A percentile compares a stretch with the other conserved stretches of the same genome.
Conservation (phyloP, 1,140 invertebrate genomes). For the Scaptomyza pallida region DNA sequence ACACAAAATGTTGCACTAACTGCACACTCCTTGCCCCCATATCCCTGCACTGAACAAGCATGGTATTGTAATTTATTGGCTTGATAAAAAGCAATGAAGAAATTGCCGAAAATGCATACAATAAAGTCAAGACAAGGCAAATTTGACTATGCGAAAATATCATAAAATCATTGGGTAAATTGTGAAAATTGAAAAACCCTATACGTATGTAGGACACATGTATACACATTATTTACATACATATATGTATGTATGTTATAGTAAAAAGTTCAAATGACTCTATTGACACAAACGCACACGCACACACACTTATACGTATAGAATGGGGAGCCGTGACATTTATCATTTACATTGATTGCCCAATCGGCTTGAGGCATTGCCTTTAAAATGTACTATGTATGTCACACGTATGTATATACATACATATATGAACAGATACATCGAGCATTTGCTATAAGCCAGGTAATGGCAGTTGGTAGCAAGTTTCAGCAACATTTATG, state of each 20-base stretch:
- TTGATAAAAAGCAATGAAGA: conserved; percentile 75
- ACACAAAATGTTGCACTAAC: conserved; percentile 46
- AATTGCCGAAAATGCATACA: conserved; percentile 65
- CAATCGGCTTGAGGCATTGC: conserved; percentile 17
- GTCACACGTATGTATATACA: conserved; percentile 2
- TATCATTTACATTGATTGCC: conserved; percentile 64
- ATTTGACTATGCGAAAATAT: conserved; percentile 66
- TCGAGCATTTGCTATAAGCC: conserved; percentile 24
- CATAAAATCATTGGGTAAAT: conserved; percentile 45
- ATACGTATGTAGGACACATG: background rate
- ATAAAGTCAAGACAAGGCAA: conserved; percentile 60
- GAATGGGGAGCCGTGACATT: conserved; percentile 57
- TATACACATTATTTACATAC: no score
- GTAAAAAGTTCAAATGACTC: conserved; percentile 33
- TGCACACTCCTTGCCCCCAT: background rate
- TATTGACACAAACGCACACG: conserved; percentile 37
- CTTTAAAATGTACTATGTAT: conserved; percentile 16
- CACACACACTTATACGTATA: background rate
- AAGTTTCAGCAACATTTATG: conserved; percentile 69
- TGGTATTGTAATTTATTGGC: conserved; percentile 71
- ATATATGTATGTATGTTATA: background rate
- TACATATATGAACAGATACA: conserved; percentile 10
- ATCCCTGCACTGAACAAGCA: conserved; percentile 20
- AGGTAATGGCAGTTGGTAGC: conserved; percentile 65
- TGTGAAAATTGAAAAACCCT: conserved; percentile 28